Base-by-base conservation (phyloP, 2,888 invertebrate genomes). In the Hirtodrosophila alboralis region DNA sequence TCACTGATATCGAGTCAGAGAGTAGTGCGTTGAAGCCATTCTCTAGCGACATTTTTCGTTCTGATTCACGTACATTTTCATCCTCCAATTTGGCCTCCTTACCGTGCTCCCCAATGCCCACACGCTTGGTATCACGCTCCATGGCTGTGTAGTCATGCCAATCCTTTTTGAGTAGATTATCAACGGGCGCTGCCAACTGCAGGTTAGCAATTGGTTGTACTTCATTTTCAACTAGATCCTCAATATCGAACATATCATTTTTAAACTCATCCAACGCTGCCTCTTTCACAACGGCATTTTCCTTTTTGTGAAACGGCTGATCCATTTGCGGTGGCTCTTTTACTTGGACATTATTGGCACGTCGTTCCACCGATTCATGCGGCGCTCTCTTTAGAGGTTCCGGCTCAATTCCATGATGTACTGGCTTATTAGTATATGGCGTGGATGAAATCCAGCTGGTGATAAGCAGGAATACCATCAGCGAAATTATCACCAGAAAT, bases 21-120 rank as follows among this genome's bases (percentile, higher is more conserved):
- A 96, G 93, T 1, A 96, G 94, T 0, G 96, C 98, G 90, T 98
- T 98, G 89, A 98, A 99, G 0, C 98, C 98, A 89, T 99, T 98
- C 10, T 95, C 95, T 81, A 95, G 92, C 87, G 96, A 98, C 27
- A 97, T 90, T 23, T 61, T 67, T 3, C 72, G 77, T 47, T 92
- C 91, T 45, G 95, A 92, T 78, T 96, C 95, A 13, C 92, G 85
- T 0, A 90, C 89, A 9, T 93, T 92, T 13, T 94, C 93, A 8
- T 92, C 91, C 4, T 92, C 91, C 9, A 96, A 89, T 68, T 92
- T 91, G 6, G 95, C 95, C 0, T 94, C 92, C 62, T 91, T 91
- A 0, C 96, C 96, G 34, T 95, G 94, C 85, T 96, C 96, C 0
- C 96, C 96, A 5, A 93, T 91, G 9, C 96, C 95, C 61, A 90